These are phyloP conservation scores for Apis cerana DNA, from an alignment of 1,140 invertebrate genomes.

Conservation along the genomic window DNA sequence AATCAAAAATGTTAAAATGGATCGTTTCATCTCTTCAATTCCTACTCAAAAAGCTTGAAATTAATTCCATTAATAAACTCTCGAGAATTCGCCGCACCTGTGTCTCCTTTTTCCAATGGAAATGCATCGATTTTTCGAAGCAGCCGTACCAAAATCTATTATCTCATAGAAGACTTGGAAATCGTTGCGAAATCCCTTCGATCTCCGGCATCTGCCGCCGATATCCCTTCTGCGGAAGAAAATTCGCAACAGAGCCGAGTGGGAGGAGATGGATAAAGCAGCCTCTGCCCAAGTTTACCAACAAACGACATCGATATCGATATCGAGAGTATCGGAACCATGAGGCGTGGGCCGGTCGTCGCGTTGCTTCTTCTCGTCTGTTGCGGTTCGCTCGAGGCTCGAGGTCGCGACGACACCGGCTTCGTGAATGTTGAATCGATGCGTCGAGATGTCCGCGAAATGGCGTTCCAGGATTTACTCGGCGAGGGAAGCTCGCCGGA, in stretches of 20 bases:
- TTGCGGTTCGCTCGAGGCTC: constrained; percentile 42
- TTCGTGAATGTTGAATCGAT: constrained; percentile 54
- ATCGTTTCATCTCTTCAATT: too few species aligned
- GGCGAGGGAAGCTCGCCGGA: constrained; percentile 54
- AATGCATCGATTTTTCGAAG: neutral
- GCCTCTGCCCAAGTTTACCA: constrained; percentile 24
- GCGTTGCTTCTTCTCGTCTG: constrained; percentile 40
- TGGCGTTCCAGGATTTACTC: constrained; percentile 65
- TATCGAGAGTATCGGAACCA: constrained; percentile 48
- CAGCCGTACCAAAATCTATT: neutral
- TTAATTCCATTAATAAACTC: neutral
- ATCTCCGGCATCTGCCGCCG: constrained; percentile 9
- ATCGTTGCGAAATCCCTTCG: constrained; percentile 29
- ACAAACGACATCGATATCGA: constrained; percentile 36
- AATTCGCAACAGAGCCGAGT: constrained; percentile 26
- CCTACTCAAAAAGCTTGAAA: neutral
- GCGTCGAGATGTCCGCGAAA: constrained; percentile 65
- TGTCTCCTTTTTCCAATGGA: neutral
- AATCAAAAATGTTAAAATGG: too few species aligned
- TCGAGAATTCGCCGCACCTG: neutral
- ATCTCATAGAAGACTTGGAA: neutral
- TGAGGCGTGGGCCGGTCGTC: constrained; percentile 55
- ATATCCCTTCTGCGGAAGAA: constrained; percentile 40
- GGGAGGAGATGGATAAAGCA: constrained; percentile 44
- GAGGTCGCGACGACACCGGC: constrained; percentile 53